These are phyloP conservation scores for Antigone vipio DNA, from an alignment of 2,113 vertebrate genomes.

Conservation along the genomic window DNA sequence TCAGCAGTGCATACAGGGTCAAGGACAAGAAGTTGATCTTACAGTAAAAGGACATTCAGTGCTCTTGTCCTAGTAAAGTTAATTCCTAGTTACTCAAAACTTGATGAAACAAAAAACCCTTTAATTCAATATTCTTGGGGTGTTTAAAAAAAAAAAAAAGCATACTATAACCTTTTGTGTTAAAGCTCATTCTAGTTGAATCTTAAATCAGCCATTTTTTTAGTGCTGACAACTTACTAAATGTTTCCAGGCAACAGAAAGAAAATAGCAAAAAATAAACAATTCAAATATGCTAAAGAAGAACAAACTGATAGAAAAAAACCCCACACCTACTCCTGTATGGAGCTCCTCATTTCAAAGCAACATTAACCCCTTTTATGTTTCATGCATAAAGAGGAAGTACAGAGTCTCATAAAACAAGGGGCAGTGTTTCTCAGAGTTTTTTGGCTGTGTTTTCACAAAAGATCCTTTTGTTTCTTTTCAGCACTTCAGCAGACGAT, in stretches of 20 bases:
- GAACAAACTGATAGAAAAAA: neutral
- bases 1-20: neutral
- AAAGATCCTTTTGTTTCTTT: neutral
- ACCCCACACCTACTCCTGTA: neutral
- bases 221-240: slow-evolving; percentile 39
- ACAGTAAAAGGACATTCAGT: neutral
- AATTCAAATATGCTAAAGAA: neutral
- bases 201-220: slow-evolving; percentile 14
- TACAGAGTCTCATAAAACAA: neutral
- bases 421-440: neutral
- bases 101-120: neutral
- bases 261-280: slow-evolving; percentile 27
- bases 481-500: neutral
- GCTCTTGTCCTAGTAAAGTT: neutral
- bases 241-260: slow-evolving; percentile 69
- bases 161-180: neutral
- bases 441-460: neutral
- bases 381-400: neutral
- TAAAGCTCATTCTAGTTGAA: neutral
- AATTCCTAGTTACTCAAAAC: neutral
- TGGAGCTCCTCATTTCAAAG: neutral
- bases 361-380: neutral
- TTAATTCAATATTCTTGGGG: neutral
- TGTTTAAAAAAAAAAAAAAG: neutral
- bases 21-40: neutral